phyloP scores from a whole-genome alignment of 2,797 vertebrate species.

The Sebastes melanostomus region DNA sequence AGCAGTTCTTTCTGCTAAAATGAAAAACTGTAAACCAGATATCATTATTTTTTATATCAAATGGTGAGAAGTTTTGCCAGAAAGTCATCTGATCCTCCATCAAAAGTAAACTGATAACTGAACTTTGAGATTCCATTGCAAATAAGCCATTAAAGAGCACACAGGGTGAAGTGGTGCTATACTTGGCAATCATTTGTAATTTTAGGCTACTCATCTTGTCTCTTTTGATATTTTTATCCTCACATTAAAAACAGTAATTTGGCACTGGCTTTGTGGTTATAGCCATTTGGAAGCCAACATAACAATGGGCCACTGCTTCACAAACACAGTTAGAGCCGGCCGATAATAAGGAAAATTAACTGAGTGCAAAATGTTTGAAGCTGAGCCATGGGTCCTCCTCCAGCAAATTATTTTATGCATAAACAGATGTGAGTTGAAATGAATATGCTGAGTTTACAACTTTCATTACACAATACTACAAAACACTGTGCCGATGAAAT shows the following conservation, averaged over 20 bases:
- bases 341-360: slow-evolving; percentile 50
- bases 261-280: slow-evolving; percentile 45
- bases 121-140: background rate
- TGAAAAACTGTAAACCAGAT: background rate
- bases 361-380: slow-evolving; percentile 50
- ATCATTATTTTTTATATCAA: background rate
- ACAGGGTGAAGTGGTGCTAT: background rate
- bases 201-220: slow-evolving; percentile 29
- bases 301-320: slow-evolving; percentile 50
- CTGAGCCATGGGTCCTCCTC: slow-evolving; percentile 35
- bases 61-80: background rate
- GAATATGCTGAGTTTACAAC: slow-evolving; percentile 42
- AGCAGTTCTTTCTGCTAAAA: background rate
- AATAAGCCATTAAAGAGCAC: slow-evolving; percentile 9
- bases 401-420: slow-evolving; percentile 41
- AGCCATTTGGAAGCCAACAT: slow-evolving; percentile 54
- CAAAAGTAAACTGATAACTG: slow-evolving; percentile 16
- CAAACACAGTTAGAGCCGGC: slow-evolving; percentile 45
- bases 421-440: slow-evolving; percentile 50
- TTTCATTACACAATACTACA: slow-evolving; percentile 4
- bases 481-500: background rate
- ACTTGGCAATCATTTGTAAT: slow-evolving; percentile 27
- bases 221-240: slow-evolving; percentile 51
- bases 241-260: slow-evolving; percentile 48
- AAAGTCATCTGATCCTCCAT: background rate